Evolutionary conservation across 2,888 invertebrate species (phyloP).

Genomic region (Philereme vetulata): DNA sequence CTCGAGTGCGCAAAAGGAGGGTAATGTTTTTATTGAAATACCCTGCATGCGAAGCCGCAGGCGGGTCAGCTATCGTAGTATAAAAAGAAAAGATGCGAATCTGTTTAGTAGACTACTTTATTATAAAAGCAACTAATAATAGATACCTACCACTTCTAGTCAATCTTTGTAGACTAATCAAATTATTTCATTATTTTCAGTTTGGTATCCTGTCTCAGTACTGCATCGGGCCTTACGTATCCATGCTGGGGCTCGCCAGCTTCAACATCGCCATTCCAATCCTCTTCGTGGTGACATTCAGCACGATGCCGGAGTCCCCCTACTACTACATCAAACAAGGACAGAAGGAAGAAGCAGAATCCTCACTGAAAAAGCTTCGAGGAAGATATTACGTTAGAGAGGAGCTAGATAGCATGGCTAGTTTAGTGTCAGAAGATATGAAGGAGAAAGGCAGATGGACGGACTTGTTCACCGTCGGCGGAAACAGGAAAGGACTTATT

Average conservation of each 20-base stretch:
- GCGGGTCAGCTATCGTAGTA: too few relatives aligned
- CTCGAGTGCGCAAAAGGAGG: too few relatives aligned
- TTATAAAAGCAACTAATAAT: too few relatives aligned
- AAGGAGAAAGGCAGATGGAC: slow-evolving; percentile 75
- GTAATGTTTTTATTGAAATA: too few relatives aligned
- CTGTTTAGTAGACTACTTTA: too few relatives aligned
- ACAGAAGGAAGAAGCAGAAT: slow-evolving; percentile 78
- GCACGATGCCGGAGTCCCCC: slow-evolving; percentile 87
- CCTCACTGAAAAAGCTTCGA: slow-evolving; percentile 82
- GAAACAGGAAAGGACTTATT: slow-evolving; percentile 82
- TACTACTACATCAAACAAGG: slow-evolving; percentile 81
- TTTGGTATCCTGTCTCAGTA: slow-evolving; percentile 85
- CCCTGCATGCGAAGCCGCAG: too few relatives aligned
- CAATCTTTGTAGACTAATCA: too few relatives aligned
- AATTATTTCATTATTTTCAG: slow-evolving; percentile 57
- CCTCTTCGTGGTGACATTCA: slow-evolving; percentile 81
- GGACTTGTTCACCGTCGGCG: slow-evolving; percentile 73
- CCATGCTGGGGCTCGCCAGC: slow-evolving; percentile 81
- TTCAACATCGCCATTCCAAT: slow-evolving; percentile 83
- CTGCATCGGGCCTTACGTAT: slow-evolving; percentile 83
- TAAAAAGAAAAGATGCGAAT: too few relatives aligned
- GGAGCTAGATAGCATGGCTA: slow-evolving; percentile 82
- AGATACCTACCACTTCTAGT: too few relatives aligned
- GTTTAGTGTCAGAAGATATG: slow-evolving; percentile 80
- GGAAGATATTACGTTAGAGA: slow-evolving; percentile 80